Conservation (phyloP, 2,797 vertebrate genomes). For the Dipus sagitta region DNA sequence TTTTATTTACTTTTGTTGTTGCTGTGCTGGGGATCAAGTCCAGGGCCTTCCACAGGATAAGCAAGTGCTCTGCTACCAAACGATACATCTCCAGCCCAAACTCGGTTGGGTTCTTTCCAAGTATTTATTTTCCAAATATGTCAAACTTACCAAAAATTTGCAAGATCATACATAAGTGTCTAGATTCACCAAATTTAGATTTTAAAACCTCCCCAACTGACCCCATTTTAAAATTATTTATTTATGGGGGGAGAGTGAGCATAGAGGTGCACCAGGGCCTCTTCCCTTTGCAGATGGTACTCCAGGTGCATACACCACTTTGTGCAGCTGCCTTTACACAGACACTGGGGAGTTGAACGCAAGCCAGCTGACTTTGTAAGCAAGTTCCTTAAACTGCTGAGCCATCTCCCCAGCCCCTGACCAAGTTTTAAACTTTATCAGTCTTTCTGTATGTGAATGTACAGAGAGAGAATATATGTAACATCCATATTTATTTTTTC, state of each 20-base stretch:
- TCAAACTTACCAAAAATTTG: not conserved
- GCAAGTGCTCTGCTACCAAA: not conserved
- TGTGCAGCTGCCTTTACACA: no score
- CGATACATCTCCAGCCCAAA: not conserved
- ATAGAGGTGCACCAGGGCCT: no score
- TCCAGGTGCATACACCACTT: no score
- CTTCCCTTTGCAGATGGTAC: no score
- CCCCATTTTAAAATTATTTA: no score
- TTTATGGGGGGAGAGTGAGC: no score
- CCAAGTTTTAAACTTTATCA: not conserved
- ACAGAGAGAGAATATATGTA: not conserved
- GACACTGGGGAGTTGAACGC: no score
- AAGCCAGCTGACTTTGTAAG: no score
- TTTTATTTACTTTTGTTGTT: not conserved
- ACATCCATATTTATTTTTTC: constrained; percentile 4
- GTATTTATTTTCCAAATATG: constrained; percentile 40
- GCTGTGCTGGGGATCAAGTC: not conserved
- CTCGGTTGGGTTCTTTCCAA: not conserved
- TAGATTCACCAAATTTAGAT: constrained; percentile 7
- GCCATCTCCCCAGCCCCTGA: no score
- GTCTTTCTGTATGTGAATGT: not conserved
- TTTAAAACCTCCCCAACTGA: not conserved
- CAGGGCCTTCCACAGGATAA: not conserved
- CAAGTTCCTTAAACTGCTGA: no score
- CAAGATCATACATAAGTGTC: not conserved